Conservation (phyloP, 2,113 vertebrate species). For the Stigmatopora nigra region DNA sequence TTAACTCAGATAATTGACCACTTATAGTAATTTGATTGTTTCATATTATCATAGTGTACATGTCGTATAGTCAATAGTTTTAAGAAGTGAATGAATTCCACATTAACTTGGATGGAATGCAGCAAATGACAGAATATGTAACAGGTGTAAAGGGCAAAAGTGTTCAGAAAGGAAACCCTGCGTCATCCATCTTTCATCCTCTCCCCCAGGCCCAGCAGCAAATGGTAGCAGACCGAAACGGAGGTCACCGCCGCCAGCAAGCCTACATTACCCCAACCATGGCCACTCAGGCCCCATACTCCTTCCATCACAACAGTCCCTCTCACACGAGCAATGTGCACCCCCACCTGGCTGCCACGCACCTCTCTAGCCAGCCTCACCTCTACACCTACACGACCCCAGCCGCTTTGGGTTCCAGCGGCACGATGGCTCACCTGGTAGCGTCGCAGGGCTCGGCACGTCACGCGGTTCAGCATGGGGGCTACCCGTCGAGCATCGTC, state of each 20-base stretch:
- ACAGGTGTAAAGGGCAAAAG: background rate
- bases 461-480: constrained; percentile 84
- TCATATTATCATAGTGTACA: no score
- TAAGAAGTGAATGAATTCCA: no score
- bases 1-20: no score
- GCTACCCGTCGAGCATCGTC: constrained; percentile 88
- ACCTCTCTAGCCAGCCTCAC: constrained; percentile 88
- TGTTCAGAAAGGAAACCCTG: background rate
- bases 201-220: constrained; percentile 84
- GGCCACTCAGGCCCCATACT: constrained; percentile 86
- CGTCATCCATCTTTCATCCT: background rate
- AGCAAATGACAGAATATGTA: background rate
- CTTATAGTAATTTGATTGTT: no score
- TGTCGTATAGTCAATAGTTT: no score
- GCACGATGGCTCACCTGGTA: constrained; percentile 92
- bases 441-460: constrained; percentile 87
- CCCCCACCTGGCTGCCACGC: constrained; percentile 87
- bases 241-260: constrained; percentile 88
- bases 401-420: constrained; percentile 83
- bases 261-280: constrained; percentile 96
- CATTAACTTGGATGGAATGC: no score
- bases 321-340: constrained; percentile 84
- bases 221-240: constrained; percentile 79
- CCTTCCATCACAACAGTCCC: constrained; percentile 91
- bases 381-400: constrained; percentile 93